phyloP scores from a whole-genome alignment of 2,113 vertebrate genomes.

The Hippocampus mohnikei region DNA sequence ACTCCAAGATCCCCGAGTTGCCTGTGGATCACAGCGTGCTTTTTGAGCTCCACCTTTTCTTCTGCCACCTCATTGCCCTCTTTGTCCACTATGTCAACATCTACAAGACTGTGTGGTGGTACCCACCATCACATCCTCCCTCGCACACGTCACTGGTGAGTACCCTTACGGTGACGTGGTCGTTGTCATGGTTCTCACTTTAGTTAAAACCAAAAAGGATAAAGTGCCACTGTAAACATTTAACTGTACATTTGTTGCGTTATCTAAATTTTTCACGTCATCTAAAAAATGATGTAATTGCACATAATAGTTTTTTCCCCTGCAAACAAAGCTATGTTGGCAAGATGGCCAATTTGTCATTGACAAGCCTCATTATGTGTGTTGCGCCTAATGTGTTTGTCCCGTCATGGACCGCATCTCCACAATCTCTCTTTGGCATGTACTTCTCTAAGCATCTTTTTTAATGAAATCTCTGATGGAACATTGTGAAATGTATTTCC shows the following conservation, averaged over 20 bases:
- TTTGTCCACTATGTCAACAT: constrained; percentile 99
- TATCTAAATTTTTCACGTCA: too few relatives aligned
- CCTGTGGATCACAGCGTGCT: constrained; percentile 86
- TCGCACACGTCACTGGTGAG: constrained; percentile 95
- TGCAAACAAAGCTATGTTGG: too few relatives aligned
- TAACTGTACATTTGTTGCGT: too few relatives aligned
- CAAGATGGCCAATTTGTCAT: too few relatives aligned
- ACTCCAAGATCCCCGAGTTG: constrained; percentile 95
- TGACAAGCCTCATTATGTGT: too few relatives aligned
- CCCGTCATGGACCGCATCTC: too few relatives aligned
- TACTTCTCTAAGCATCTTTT: too few relatives aligned
- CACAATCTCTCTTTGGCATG: too few relatives aligned
- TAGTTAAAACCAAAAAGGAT: not conserved
- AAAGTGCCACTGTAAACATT: not conserved
- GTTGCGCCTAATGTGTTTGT: too few relatives aligned
- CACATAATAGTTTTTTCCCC: too few relatives aligned
- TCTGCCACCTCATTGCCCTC: constrained; percentile 93
- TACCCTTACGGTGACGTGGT: not conserved
- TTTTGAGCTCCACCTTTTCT: constrained; percentile 95
- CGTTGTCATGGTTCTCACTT: not conserved
- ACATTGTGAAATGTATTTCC: not conserved
- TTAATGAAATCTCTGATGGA: not conserved
- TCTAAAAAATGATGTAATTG: too few relatives aligned
- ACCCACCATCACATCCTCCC: constrained; percentile 89
- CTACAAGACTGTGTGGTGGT: constrained; percentile 99